Evolutionary conservation across 2,113 vertebrate genomes (phyloP), one percentile per base, ranked within the genome.

Genomic region (Thunnus thynnus): DNA sequence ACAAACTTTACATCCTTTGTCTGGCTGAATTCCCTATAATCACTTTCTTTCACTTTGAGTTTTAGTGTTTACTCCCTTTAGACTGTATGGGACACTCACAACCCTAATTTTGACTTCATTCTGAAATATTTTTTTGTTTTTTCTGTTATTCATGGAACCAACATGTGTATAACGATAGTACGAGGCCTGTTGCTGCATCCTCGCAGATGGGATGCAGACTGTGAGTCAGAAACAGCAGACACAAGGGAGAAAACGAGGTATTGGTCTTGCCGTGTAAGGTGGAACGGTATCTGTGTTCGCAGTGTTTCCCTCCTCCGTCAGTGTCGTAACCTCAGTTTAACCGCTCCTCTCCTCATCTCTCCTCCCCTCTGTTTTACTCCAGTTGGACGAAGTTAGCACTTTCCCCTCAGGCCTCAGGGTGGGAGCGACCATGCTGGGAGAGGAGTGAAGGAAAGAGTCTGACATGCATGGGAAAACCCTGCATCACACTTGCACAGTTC

Each of bases 381-480:
- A 56, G 25, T 79, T 67, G 20, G 50, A 76, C 57, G 30, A 58
- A 44, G 30, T 72, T 57, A 67, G 66, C 32, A 58, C 61, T 72
- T 76, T 72, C 30, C 51, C 25, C 57, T 57, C 1, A 14, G 50
- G 32, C 47, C 64, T 62, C 41, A 18, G 4, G 41, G 41, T 36
- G 18, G 44, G 55, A 41, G 46, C 1, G 3, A 11, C 16, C 60
- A 20, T 7, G 20, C 41, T 48, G 17, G 16, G 36, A 17, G 44
- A 50, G 27, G n/a, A 51, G 48, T 7, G 17, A 20, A 16, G 51
- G 32, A 68, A 68, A 67, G 25, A 72, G 56, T 56, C 36, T 50
- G 75, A 65, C 18, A 32, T 52, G 17, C 51, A 9, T 32, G 17
- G 20, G 57, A 44, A 54, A 27, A n/a, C 32, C 0, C 54, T 36